A percentile compares a stretch with the other conserved stretches of the same genome.
phyloP scores from a whole-genome alignment of 1,140 invertebrate species.

The Anagrus nilaparvatae region DNA sequence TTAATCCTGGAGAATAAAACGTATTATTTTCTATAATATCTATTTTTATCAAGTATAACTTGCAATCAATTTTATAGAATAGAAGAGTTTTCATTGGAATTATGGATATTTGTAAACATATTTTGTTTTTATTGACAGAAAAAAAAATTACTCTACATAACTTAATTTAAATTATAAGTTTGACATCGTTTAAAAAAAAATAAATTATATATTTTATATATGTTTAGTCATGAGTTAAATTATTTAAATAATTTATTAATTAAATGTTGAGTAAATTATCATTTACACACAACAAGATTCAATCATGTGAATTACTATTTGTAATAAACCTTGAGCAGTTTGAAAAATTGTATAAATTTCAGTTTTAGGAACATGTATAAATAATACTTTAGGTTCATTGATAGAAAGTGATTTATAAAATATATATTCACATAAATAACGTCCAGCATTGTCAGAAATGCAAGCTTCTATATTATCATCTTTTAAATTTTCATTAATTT shows the following conservation, averaged over 20 bases:
- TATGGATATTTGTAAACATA: slow-evolving; percentile 7
- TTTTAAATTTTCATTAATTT: slow-evolving; percentile 31
- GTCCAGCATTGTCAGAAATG: slow-evolving; percentile 41
- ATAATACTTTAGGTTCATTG: slow-evolving; percentile 45
- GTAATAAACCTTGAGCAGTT: slow-evolving; percentile 44
- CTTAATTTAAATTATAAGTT: no score
- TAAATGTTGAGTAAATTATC: slow-evolving; percentile 5
- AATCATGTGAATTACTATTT: slow-evolving; percentile 38
- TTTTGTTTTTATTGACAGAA: slow-evolving; percentile 6
- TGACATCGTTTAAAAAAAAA: slow-evolving; percentile 5
- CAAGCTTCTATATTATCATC: slow-evolving; percentile 24
- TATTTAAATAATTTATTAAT: neutral
- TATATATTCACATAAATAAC: slow-evolving; percentile 59
- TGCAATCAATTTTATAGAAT: neutral
- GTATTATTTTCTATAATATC: slow-evolving; percentile 4
- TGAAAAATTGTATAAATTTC: slow-evolving; percentile 42
- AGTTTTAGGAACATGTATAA: slow-evolving; percentile 55
- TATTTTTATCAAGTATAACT: slow-evolving; percentile 8
- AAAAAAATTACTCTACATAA: slow-evolving; percentile 1
- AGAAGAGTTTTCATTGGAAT: slow-evolving; percentile 13
- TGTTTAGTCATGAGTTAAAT: neutral
- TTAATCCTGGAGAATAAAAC: slow-evolving; percentile 25
- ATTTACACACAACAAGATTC: slow-evolving; percentile 14
- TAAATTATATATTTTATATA: neutral
- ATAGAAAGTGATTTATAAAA: slow-evolving; percentile 54